These are phyloP conservation scores for Amblyopsis hoosieri DNA, from an alignment of 2,797 vertebrate species.

Conservation along the genomic window DNA sequence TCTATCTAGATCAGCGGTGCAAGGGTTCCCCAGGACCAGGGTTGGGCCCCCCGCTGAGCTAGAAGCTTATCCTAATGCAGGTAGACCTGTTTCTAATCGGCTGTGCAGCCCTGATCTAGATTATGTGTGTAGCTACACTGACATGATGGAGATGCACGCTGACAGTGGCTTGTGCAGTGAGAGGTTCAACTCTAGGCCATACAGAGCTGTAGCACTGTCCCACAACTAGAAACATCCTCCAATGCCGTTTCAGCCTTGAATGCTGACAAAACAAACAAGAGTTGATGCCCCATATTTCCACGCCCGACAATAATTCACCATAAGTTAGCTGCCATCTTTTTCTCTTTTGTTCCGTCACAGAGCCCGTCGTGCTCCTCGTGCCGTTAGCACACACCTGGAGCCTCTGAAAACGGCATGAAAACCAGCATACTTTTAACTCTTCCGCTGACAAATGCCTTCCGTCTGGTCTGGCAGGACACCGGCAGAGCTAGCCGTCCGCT, in stretches of 20 bases:
- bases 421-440: neutral
- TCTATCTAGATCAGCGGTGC: no score
- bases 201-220: no score
- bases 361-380: slow-evolving; percentile 2
- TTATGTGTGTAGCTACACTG: slow-evolving; percentile 5
- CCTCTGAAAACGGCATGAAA: neutral
- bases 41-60: no score
- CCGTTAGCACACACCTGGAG: slow-evolving; percentile 4
- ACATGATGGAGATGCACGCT: neutral
- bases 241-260: neutral
- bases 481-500: neutral
- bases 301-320: neutral
- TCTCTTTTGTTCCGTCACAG: neutral
- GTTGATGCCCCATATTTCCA: neutral
- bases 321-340: neutral
- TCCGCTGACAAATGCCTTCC: neutral
- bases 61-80: no score
- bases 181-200: no score
- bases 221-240: no score
- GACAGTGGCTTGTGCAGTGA: no score
- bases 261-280: neutral
- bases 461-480: neutral
- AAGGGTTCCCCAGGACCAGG: no score
- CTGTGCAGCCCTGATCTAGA: no score
- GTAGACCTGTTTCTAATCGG: no score